Evolutionary conservation across 1,140 invertebrate genomes (phyloP).

Genomic region (Drosophila melanogaster): Release_6_plus_ISO1_MT NC_004354.4:9613001-9613500

Average conservation of each 20-base stretch:
- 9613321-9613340: constrained; percentile 67
- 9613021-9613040: constrained; percentile 28
- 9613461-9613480: too few relatives aligned
- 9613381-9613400: not conserved
- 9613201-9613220: constrained; percentile 1
- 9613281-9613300: constrained; percentile 39
- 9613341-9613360: constrained; percentile 51
- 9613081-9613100: constrained; percentile 19
- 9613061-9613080: constrained; percentile 25
- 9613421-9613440: not conserved
- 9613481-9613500: too few relatives aligned
- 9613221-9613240: constrained; percentile 12
- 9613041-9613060: constrained; percentile 62
- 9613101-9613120: constrained; percentile 66
- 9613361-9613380: constrained; percentile 11
- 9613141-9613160: constrained; percentile 61
- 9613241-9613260: not conserved
- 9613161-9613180: constrained; percentile 41
- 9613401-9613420: not conserved
- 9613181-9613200: constrained; percentile 9
- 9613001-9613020: constrained; percentile 18
- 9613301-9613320: constrained; percentile 77
- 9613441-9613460: not conserved
- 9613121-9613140: not conserved
- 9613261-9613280: constrained; percentile 13